Evolutionary conservation across 2,797 vertebrate species (phyloP).

Genomic region (Netta rufina): DNA sequence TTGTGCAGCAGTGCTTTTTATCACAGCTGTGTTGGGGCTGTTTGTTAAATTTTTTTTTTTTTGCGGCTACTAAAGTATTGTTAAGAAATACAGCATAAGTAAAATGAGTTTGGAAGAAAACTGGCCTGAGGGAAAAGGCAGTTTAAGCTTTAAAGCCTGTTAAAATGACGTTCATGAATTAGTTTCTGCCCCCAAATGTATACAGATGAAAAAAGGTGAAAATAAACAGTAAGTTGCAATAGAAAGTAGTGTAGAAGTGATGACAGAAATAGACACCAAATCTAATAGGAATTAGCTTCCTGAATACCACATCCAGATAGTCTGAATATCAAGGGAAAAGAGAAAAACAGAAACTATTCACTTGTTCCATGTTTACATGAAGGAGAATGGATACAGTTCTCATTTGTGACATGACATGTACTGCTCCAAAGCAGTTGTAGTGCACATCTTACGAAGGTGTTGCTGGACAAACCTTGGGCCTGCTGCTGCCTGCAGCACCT

Average conservation of each 20-base stretch:
- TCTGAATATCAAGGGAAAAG: not conserved
- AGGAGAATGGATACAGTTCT: not conserved
- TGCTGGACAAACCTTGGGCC: not conserved
- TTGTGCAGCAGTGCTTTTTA: not conserved
- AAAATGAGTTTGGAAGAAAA: not conserved
- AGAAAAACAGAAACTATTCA: not conserved
- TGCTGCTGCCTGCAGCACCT: not conserved
- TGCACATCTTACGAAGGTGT: not conserved
- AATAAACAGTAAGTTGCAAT: not conserved
- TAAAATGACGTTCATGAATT: not conserved
- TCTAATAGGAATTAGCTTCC: not conserved
- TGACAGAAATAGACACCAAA: not conserved
- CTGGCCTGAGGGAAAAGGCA: not conserved
- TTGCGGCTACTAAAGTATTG: not conserved
- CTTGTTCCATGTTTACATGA: not conserved
- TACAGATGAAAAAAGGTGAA: not conserved
- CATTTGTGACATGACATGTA: rapidly evolving
- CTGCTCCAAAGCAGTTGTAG: not conserved
- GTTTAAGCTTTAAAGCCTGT: not conserved
- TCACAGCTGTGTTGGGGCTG: not conserved
- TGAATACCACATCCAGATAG: not conserved
- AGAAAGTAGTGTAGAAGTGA: not conserved
- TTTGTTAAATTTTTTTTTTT: not conserved
- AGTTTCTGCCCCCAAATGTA: not conserved
- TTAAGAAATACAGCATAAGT: not conserved